Evolutionary conservation across 2,888 invertebrate species (phyloP).

Genomic region (Eupithecia tripunctaria): DNA sequence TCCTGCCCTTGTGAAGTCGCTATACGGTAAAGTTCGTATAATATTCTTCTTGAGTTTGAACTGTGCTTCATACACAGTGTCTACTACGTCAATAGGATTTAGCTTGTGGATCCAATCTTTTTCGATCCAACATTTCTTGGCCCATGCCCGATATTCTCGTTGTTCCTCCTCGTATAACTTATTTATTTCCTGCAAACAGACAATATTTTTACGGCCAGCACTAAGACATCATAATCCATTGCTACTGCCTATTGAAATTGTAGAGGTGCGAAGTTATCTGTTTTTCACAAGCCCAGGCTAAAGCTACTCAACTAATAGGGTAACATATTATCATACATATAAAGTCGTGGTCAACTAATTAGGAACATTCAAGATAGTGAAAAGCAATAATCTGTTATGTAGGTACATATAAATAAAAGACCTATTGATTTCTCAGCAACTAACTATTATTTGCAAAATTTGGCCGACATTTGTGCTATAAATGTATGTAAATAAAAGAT

Average conservation of each 20-base stretch:
- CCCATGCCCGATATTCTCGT: constrained; percentile 71
- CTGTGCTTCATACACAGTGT: constrained; percentile 68
- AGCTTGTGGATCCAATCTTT: constrained; percentile 66
- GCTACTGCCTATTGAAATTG: constrained; percentile 37
- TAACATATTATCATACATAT: too few relatives aligned
- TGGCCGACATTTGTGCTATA: too few relatives aligned
- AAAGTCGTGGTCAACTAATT: too few relatives aligned
- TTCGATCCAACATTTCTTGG: constrained; percentile 62
- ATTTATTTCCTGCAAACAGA: constrained; percentile 59
- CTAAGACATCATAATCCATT: constrained; percentile 58
- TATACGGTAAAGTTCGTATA: constrained; percentile 58
- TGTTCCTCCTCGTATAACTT: constrained; percentile 66
- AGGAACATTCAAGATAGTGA: too few relatives aligned
- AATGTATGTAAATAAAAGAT: too few relatives aligned
- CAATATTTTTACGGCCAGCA: not conserved
- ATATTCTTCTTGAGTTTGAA: constrained; percentile 58
- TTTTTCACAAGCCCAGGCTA: too few relatives aligned
- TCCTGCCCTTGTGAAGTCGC: constrained; percentile 60
- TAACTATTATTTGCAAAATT: too few relatives aligned
- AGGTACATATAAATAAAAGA: too few relatives aligned
- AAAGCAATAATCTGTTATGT: too few relatives aligned
- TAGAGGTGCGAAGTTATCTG: not conserved
- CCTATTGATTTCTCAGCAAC: too few relatives aligned
- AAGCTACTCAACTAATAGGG: too few relatives aligned
- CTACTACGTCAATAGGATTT: constrained; percentile 62